phyloP scores from a whole-genome alignment of 2,113 vertebrate genomes.

The Toxotes chatareus region DNA sequence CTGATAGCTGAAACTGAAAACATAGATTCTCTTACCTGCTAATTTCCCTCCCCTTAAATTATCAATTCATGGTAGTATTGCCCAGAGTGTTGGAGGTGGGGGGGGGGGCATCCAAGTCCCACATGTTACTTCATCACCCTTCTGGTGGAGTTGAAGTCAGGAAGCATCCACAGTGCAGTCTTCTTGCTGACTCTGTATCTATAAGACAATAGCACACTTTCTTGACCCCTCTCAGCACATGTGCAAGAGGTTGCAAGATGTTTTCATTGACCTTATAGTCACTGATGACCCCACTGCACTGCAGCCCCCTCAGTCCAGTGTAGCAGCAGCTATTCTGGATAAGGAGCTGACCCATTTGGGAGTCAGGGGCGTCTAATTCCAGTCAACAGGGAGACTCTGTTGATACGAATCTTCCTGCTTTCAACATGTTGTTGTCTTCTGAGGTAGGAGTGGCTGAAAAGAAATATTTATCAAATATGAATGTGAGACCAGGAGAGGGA shows the following conservation, averaged over 20 bases:
- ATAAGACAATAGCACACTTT: background rate
- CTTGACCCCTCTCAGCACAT: conserved; percentile 1
- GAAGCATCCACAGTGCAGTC: background rate
- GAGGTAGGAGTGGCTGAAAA: conserved; percentile 24
- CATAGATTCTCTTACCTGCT: background rate
- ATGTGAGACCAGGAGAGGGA: conserved; percentile 33
- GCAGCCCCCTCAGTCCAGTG: conserved; percentile 27
- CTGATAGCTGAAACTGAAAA: background rate
- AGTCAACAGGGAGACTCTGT: conserved; percentile 58
- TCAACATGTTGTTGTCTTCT: conserved; percentile 51
- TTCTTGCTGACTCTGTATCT: conserved; percentile 6
- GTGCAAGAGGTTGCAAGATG: conserved; percentile 2
- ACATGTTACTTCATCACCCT: background rate
- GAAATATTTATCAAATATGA: conserved; percentile 64
- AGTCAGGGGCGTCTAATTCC: conserved; percentile 21
- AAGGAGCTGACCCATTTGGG: conserved; percentile 12
- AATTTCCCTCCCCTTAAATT: background rate
- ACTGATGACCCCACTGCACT: conserved; percentile 3
- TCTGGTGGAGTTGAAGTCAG: background rate
- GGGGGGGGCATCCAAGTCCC: background rate
- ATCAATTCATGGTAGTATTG: background rate
- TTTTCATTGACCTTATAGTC: conserved; percentile 19
- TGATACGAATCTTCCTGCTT: conserved; percentile 70
- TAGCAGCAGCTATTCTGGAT: conserved; percentile 43
- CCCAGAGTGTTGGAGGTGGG: too few species aligned